Evolutionary conservation across 2,797 vertebrate genomes (phyloP).

Genomic region (Schizothorax lantsangensis): DNA sequence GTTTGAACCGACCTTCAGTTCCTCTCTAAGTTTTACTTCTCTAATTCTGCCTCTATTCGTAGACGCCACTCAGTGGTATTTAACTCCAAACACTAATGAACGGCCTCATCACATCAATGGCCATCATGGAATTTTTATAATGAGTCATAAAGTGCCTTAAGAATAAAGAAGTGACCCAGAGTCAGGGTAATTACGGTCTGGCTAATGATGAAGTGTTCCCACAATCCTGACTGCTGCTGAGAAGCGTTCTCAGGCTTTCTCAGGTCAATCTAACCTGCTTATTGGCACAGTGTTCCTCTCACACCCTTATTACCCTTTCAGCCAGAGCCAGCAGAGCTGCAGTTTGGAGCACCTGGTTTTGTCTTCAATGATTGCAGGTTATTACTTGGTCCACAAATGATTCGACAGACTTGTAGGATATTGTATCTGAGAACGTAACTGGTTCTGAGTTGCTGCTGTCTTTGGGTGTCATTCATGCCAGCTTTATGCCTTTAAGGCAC

Average conservation of each 20-base stretch:
- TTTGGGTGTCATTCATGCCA: background rate
- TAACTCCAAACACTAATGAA: slow-evolving; percentile 33
- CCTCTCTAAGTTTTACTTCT: slow-evolving; percentile 22
- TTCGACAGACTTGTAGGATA: background rate
- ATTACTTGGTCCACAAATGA: slow-evolving; percentile 26
- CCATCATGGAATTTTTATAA: slow-evolving; percentile 73
- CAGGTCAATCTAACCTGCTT: slow-evolving; percentile 71
- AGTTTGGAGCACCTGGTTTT: slow-evolving; percentile 21
- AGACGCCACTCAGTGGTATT: slow-evolving; percentile 14
- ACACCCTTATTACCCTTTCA: slow-evolving; percentile 42
- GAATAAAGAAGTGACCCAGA: slow-evolving; percentile 54
- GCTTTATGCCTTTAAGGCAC: background rate
- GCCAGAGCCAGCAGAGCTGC: slow-evolving; percentile 1
- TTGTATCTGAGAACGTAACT: slow-evolving; percentile 15
- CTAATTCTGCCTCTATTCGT: slow-evolving; percentile 19
- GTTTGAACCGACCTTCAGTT: background rate
- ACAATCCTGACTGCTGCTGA: slow-evolving; percentile 65
- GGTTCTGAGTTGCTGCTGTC: background rate
- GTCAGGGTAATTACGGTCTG: slow-evolving; percentile 65
- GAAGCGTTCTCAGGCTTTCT: slow-evolving; percentile 61
- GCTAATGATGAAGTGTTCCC: slow-evolving; percentile 67
- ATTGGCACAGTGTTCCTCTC: slow-evolving; percentile 58
- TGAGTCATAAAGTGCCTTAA: slow-evolving; percentile 62
- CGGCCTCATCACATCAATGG: slow-evolving; percentile 58
- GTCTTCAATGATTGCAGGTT: slow-evolving; percentile 17